phyloP scores from a whole-genome alignment of 2,888 invertebrate genomes.

The Nephrocerus scutellatus region DNA sequence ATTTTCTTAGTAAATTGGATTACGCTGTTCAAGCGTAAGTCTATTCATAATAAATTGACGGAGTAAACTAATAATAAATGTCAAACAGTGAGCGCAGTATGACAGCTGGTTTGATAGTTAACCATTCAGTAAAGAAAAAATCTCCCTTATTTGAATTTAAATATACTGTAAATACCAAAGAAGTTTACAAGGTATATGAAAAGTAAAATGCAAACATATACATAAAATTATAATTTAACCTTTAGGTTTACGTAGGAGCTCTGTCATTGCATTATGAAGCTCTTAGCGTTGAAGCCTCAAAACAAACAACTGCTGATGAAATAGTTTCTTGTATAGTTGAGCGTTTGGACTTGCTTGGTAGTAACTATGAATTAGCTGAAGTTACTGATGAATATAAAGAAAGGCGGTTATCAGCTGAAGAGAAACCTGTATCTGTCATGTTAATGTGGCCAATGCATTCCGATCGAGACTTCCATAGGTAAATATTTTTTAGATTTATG shows the following conservation, averaged over 20 bases:
- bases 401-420: slow-evolving; percentile 71
- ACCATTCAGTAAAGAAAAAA: too few species aligned
- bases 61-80: too few species aligned
- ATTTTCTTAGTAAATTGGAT: too few species aligned
- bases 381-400: slow-evolving; percentile 88
- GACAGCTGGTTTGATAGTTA: too few species aligned
- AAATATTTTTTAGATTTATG: background rate
- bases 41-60: too few species aligned
- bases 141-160: too few species aligned
- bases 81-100: too few species aligned
- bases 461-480: slow-evolving; percentile 40
- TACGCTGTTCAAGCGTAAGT: too few species aligned
- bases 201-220: too few species aligned
- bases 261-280: slow-evolving; percentile 83
- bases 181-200: too few species aligned
- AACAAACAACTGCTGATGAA: slow-evolving; percentile 86
- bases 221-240: slow-evolving; percentile 9
- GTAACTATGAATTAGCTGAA: slow-evolving; percentile 77
- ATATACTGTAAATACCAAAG: too few species aligned
- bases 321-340: slow-evolving; percentile 85
- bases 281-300: slow-evolving; percentile 82
- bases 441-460: slow-evolving; percentile 69
- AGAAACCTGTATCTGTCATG: slow-evolving; percentile 77
- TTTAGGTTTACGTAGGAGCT: slow-evolving; percentile 81
- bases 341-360: slow-evolving; percentile 55